Evolutionary conservation across 1,140 invertebrate genomes (phyloP), one percentile per base, ranked within the genome.

Genomic region (Conus betulinus): DNA sequence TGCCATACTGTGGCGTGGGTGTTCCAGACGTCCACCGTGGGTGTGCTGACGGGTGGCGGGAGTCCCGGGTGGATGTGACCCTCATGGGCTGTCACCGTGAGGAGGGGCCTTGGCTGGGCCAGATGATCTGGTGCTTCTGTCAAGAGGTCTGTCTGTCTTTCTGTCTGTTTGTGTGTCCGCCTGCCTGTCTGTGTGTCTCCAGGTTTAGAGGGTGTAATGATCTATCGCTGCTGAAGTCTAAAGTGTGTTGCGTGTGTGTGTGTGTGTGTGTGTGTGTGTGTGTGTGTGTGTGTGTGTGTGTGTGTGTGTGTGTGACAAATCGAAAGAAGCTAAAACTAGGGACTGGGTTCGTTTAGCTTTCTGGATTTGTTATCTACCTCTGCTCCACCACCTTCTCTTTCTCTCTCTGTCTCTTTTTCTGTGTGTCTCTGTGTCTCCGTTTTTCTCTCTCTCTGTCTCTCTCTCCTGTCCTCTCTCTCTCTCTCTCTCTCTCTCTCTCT

Each of bases 11-110:
- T 39, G 39, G 0, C 3, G 39, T 39, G 39, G 39, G 39, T 39
- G 39, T 39, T 39, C 15, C 88, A 92, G 91, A 90, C 55, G 91
- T 91, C 23, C 86, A 87, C 85, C 81, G 91, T 13, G 91, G 91
- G 15, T 92, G 91, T 78, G 89, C 90, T 5, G 91, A 92, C 76
- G 88, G 91, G 86, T 92, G 91, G 91, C 82, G 89, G 87, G 85
- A 86, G 71, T 87, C 89, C 11, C 85, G 87, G 81, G 90, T 92
- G 55, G 89, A 89, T n/a, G 82, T 89, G 23, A 57, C 90, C 55
- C 91, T 90, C 87, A 39, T 84, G 13, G 91, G 91, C 23, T 92
- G 91, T 53, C 89, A 89, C 82, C 84, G 79, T 5, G 90, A 92
- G 88, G 60, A 74, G 17, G 85, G 84, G n/a, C 71, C 79, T 13